Conservation (phyloP, 2,113 vertebrate species). For the Alaudala cheleensis region DNA sequence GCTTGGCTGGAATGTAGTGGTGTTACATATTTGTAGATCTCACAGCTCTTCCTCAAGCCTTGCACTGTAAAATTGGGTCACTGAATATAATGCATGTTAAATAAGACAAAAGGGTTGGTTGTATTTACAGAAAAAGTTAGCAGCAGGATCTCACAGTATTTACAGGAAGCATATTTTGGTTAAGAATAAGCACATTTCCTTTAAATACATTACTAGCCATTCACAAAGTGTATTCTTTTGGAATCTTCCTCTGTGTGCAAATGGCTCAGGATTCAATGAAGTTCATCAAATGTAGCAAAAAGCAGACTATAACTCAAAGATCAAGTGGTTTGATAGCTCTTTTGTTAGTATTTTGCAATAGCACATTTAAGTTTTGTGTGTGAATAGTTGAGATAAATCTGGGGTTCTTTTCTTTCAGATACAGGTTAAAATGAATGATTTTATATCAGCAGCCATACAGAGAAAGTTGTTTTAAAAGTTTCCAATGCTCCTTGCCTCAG, state of each 20-base stretch:
- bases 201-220: neutral
- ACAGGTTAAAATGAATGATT: neutral
- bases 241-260: neutral
- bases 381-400: neutral
- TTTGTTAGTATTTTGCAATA: neutral
- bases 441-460: neutral
- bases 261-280: neutral
- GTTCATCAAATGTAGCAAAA: neutral
- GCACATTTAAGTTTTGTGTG: neutral
- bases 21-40: neutral
- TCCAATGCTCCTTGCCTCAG: neutral
- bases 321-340: neutral
- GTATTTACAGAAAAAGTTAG: neutral
- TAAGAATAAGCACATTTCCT: neutral
- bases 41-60: neutral
- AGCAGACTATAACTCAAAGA: neutral
- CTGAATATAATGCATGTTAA: conserved; percentile 47
- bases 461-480: neutral
- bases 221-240: neutral
- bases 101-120: neutral
- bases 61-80: conserved; percentile 39
- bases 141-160: neutral
- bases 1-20: neutral
- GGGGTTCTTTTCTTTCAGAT: neutral
- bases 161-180: neutral